Conservation (phyloP, 2,888 invertebrate genomes). For the Entomobrya proxima region DNA sequence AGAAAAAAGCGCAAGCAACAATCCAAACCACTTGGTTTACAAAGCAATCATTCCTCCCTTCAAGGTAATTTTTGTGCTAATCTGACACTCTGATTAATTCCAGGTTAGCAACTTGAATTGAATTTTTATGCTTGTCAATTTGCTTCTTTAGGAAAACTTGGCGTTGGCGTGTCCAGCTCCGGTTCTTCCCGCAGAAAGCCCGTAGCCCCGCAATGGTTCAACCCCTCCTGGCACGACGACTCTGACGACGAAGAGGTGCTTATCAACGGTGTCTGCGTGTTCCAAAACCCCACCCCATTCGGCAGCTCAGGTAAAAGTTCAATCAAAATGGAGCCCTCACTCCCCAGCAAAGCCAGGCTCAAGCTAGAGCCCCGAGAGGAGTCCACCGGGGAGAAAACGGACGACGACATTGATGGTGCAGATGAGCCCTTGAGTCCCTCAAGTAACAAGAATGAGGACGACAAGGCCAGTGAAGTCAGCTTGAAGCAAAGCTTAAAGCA, state of each 20-base stretch:
- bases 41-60: constrained; percentile 63
- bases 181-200: constrained; percentile 90
- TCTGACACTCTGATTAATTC: background rate
- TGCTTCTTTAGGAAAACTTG: constrained; percentile 62
- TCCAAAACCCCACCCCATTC: constrained; percentile 71
- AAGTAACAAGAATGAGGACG: constrained; percentile 57
- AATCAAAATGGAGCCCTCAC: constrained; percentile 86
- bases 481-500: constrained; percentile 57
- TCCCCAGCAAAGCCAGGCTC: constrained; percentile 79
- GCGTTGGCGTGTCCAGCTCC: constrained; percentile 76
- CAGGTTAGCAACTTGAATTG: background rate
- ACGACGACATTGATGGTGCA: constrained; percentile 61
- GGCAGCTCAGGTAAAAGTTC: constrained; percentile 81
- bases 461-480: constrained; percentile 51
- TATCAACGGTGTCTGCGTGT: constrained; percentile 93
- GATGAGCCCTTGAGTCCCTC: constrained; percentile 62
- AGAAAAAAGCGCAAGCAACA: constrained; percentile 74
- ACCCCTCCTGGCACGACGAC: constrained; percentile 89
- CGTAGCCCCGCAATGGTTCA: constrained; percentile 98
- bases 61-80: constrained; percentile 42
- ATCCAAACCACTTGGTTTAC: constrained; percentile 70
- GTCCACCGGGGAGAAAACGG: constrained; percentile 56
- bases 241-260: constrained; percentile 86
- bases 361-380: constrained; percentile 54
- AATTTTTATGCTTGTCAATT: background rate